Conservation (phyloP, 2,797 vertebrate genomes). For the Lacerta bilineata region DNA sequence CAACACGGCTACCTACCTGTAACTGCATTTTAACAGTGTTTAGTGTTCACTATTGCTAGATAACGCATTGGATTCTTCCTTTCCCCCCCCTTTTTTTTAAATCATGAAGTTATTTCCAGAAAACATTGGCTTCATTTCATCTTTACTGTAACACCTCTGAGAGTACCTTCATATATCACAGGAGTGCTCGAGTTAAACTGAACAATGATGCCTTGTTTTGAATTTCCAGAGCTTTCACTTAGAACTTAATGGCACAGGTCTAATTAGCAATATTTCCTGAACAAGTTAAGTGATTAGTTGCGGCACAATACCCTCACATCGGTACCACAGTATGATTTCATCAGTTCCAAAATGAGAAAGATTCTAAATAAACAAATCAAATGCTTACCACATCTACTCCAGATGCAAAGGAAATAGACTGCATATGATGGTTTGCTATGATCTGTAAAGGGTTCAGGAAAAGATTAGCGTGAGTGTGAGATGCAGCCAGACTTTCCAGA, state of each 20-base stretch:
- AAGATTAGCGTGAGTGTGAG: not conserved
- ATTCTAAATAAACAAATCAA: not conserved
- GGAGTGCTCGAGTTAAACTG: not conserved
- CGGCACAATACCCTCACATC: not conserved
- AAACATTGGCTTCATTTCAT: not conserved
- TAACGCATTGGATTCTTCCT: not conserved
- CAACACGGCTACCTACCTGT: too few relatives aligned
- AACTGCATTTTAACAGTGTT: conserved; percentile 62
- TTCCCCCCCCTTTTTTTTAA: not conserved
- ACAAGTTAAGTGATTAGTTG: not conserved
- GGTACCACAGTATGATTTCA: not conserved
- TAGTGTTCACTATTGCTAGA: conserved; percentile 57
- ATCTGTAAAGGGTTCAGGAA: conserved; percentile 82
- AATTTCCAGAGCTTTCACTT: not conserved
- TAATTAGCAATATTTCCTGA: conserved; percentile 7
- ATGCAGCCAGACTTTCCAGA: not conserved
- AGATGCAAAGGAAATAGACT: conserved; percentile 98
- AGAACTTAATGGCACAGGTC: conserved; percentile 22
- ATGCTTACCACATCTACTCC: conserved; percentile 95
- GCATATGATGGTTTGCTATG: conserved; percentile 99
- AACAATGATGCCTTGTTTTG: not conserved
- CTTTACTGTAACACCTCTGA: conserved; percentile 37
- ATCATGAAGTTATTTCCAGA: conserved; percentile 29
- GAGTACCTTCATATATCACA: not conserved
- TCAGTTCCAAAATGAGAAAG: not conserved